Percentiles rank a stretch among this genome's conserved stretches.
phyloP scores from a whole-genome alignment of 2,113 vertebrate genomes.

The Shinisaurus crocodilurus region DNA sequence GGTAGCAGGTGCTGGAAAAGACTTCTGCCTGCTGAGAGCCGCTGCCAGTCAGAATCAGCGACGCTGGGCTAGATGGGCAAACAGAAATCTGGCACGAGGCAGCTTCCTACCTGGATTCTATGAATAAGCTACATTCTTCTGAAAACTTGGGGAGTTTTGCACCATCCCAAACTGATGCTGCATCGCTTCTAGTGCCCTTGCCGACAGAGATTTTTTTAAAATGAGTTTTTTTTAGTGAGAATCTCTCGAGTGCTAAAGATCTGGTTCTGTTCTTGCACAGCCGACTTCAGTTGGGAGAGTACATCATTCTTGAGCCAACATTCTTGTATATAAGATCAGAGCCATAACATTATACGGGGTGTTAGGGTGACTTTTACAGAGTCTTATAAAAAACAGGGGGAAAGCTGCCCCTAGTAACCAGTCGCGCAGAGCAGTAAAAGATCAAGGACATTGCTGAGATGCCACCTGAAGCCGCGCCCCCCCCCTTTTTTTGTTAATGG shows the following conservation, averaged over 20 bases:
- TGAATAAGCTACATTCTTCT: background rate
- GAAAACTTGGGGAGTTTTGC: background rate
- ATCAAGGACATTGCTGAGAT: constrained; percentile 47
- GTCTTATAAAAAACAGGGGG: background rate
- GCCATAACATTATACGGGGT: background rate
- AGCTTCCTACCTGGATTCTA: background rate
- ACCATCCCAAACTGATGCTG: background rate
- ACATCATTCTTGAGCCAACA: background rate
- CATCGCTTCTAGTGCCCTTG: background rate
- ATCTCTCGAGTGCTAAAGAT: background rate
- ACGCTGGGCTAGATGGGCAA: too few relatives aligned
- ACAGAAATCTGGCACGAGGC: too few relatives aligned
- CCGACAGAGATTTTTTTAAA: background rate
- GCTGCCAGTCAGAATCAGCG: too few relatives aligned
- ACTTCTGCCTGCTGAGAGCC: too few relatives aligned
- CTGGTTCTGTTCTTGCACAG: background rate
- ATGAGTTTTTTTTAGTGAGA: background rate
- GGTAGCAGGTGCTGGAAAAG: too few relatives aligned
- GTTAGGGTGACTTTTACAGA: constrained; percentile 41
- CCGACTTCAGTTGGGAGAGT: background rate
- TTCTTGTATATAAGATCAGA: background rate
- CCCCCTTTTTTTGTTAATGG: constrained; percentile 23
- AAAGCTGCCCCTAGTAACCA: constrained; percentile 25
- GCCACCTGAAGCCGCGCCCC: constrained; percentile 36
- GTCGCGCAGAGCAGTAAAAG: constrained; percentile 32